Evolutionary conservation across 2,113 vertebrate species (phyloP).

Genomic region (Sclerurus mexicanus): DNA sequence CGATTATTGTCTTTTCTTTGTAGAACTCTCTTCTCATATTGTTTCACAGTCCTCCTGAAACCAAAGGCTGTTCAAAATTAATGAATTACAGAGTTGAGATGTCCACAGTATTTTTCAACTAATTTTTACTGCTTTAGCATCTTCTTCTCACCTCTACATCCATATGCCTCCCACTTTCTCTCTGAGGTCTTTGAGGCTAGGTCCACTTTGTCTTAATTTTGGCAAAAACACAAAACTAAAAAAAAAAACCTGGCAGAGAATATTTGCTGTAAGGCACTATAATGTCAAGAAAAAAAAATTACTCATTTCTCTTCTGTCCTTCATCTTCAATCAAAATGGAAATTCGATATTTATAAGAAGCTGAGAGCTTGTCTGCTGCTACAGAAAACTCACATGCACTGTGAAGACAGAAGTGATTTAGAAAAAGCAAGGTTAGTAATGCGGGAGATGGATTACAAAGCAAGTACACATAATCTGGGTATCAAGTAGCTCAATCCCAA

Average conservation of each 20-base stretch:
- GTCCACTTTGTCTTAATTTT: not conserved
- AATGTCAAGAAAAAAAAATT: not conserved
- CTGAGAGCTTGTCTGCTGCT: not conserved
- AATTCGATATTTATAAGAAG: not conserved
- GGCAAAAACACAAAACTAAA: not conserved
- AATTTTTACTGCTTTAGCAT: not conserved
- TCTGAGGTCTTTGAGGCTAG: not conserved
- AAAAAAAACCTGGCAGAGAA: not conserved
- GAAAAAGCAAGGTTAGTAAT: not conserved
- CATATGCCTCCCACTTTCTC: not conserved
- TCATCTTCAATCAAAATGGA: not conserved
- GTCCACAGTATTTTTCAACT: not conserved
- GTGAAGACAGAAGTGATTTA: not conserved
- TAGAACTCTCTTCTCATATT: not conserved
- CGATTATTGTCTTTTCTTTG: not conserved
- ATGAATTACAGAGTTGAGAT: not conserved
- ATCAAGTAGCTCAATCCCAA: not conserved
- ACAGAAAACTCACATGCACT: not conserved
- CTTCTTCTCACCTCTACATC: not conserved
- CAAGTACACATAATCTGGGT: not conserved
- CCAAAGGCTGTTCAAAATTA: not conserved
- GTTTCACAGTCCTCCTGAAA: not conserved
- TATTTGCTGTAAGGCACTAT: not conserved
- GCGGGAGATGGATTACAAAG: not conserved
- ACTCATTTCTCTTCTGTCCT: not conserved